These are phyloP conservation scores for Cyrtodaria siliqua DNA, from an alignment of 2,888 invertebrate genomes.

Conservation along the genomic window DNA sequence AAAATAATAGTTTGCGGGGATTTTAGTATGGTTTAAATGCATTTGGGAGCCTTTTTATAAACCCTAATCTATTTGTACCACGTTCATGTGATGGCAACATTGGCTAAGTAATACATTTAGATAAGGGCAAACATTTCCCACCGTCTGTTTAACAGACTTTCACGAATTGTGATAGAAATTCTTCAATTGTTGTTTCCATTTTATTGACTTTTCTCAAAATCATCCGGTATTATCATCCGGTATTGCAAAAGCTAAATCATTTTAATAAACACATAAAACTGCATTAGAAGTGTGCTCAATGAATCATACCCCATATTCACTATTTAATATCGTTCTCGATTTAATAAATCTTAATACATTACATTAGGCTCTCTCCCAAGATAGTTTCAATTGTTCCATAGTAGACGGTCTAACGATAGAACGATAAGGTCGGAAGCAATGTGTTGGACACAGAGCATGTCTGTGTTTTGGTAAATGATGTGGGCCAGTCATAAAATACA, in stretches of 20 bases:
- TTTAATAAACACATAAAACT: constrained; percentile 24
- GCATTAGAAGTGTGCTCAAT: constrained; percentile 39
- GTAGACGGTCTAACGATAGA: constrained; percentile 15
- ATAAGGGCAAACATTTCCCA: too few species aligned
- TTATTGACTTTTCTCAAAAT: constrained; percentile 12
- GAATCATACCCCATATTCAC: constrained; percentile 47
- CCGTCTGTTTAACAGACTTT: too few species aligned
- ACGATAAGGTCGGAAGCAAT: constrained; percentile 12
- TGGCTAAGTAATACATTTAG: too few species aligned
- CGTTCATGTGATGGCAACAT: too few species aligned
- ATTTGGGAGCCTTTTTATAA: too few species aligned
- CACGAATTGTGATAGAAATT: too few species aligned
- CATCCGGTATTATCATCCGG: not conserved
- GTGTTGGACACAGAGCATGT: not conserved
- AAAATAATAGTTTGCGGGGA: too few species aligned
- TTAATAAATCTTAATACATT: constrained; percentile 48
- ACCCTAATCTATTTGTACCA: too few species aligned
- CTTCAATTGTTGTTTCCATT: not conserved
- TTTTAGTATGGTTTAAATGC: too few species aligned
- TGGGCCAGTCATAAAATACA: too few species aligned
- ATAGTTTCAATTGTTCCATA: constrained; percentile 16
- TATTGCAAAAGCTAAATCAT: constrained; percentile 10
- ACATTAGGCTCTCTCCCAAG: constrained; percentile 37
- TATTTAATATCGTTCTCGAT: constrained; percentile 36
- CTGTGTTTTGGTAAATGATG: too few species aligned